Conservation (phyloP, 2,888 invertebrate genomes). For the Megamerina dolium region DNA sequence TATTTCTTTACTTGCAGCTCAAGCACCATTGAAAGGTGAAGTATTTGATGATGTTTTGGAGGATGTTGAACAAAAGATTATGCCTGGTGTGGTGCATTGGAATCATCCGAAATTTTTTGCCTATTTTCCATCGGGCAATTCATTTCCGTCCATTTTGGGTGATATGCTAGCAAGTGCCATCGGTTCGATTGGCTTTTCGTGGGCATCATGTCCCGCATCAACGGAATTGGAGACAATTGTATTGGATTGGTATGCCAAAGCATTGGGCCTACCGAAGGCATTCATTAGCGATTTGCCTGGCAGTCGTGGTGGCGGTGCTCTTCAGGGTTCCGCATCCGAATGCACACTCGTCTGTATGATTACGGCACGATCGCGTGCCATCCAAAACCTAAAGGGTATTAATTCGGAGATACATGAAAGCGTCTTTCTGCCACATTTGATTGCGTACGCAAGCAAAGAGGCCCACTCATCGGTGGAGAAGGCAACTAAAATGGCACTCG, state of each 20-base stretch:
- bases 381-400: slow-evolving; percentile 58
- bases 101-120: slow-evolving; percentile 91
- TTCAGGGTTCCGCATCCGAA: slow-evolving; percentile 79
- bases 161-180: slow-evolving; percentile 86
- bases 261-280: slow-evolving; percentile 65
- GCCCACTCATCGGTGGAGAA: slow-evolving; percentile 74
- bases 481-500: slow-evolving; percentile 70
- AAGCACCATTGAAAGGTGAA: slow-evolving; percentile 67
- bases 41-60: slow-evolving; percentile 68
- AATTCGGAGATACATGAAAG: slow-evolving; percentile 57
- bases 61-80: slow-evolving; percentile 71
- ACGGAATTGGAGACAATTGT: slow-evolving; percentile 82
- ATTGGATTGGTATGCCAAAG: slow-evolving; percentile 75
- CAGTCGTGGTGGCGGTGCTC: slow-evolving; percentile 68
- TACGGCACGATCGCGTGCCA: slow-evolving; percentile 68
- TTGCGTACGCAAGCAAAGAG: slow-evolving; percentile 69
- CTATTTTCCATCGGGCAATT: slow-evolving; percentile 89
- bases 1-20: slow-evolving; percentile 39
- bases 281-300: slow-evolving; percentile 53
- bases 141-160: slow-evolving; percentile 83
- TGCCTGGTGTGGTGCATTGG: slow-evolving; percentile 86
- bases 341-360: slow-evolving; percentile 72
- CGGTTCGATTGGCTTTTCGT: slow-evolving; percentile 87
- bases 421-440: slow-evolving; percentile 66
- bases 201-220: slow-evolving; percentile 83